A percentile compares a stretch with the other conserved stretches of the same genome.
Conservation (phyloP, 2,797 vertebrate genomes). For the Epinephelus malabaricus region DNA sequence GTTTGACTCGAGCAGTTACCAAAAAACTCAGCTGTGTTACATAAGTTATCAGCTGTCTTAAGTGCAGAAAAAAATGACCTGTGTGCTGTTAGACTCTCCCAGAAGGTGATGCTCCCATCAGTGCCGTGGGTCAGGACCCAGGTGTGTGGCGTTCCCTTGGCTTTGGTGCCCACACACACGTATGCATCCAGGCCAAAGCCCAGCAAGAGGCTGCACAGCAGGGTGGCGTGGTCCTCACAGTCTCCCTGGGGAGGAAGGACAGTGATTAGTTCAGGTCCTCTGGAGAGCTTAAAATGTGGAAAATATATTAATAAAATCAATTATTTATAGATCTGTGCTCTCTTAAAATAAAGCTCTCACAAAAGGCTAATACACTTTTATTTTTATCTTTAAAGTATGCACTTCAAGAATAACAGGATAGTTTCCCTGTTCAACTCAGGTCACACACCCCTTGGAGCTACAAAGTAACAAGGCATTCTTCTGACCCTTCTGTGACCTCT, state of each 20-base stretch:
- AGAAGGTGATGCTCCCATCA: conserved; percentile 93
- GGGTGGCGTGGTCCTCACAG: conserved; percentile 96
- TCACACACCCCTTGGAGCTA: not conserved
- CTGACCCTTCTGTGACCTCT: not conserved
- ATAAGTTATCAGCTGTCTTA: not conserved
- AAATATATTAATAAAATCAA: not conserved
- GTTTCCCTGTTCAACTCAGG: not conserved
- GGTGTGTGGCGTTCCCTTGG: conserved; percentile 90
- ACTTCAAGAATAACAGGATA: not conserved
- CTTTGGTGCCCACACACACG: conserved; percentile 96
- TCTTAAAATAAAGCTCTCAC: not conserved
- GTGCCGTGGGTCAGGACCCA: conserved; percentile 97
- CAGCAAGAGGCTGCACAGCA: conserved; percentile 96
- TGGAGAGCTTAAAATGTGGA: not conserved
- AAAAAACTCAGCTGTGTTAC: not conserved
- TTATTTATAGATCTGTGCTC: not conserved
- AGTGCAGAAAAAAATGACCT: conserved; percentile 80
- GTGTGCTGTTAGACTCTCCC: conserved; percentile 96
- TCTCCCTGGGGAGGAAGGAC: conserved; percentile 89
- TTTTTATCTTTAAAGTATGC: not conserved
- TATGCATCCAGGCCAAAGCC: conserved; percentile 96
- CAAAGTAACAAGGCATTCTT: not conserved
- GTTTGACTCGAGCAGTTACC: no score
- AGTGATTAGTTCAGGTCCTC: not conserved
- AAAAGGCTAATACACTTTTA: not conserved